Evolutionary conservation across 1,140 invertebrate genomes (phyloP), one percentile per base, ranked within the genome.

Genomic region (Lasioglossum baleicum): DNA sequence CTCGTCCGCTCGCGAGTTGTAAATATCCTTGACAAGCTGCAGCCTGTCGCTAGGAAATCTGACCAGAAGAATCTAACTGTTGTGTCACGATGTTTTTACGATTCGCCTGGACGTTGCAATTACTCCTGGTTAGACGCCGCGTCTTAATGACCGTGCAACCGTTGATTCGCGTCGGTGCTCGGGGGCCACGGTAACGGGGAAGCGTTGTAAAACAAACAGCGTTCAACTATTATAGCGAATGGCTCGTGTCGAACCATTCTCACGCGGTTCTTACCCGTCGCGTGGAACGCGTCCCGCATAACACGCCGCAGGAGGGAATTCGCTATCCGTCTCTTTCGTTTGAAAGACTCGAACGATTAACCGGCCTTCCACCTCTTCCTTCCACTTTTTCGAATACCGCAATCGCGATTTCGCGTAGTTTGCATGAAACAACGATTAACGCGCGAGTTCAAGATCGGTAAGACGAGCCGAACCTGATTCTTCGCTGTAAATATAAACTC

Each of bases 361-460:
- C 26, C 26, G 26, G 26, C 26, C 26, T 26, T 26, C 26, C 26
- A 26, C 26, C 26, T 26, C 31, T 44, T 8, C 20, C 20, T 53
- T 11, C 15, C 7, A 17, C 7, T 65, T 73, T 65, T 42, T 35
- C 13, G 11, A 53, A 67, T 51, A 58, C 15, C 11, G 60, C 40
- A 56, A 76, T 65, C n/a, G 60, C 26, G 79, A 81, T 76, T 69
- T 77, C 17, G 60, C 66, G 13, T 58, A 65, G 88, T 88, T 89
- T 86, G 83, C 85, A 87, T 87, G 83, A 89, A 85, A 58, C 83
- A 82, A 84, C 82, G 88, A 83, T 83, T 69, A 80, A 80, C 42
- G 53, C 66, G 40, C 64, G 71, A 80, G 56, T 8, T 3, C 7
- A 35, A 66, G 68, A 66, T 67, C 53, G 42, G 61, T 53, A 44